Evolutionary conservation across 2,113 vertebrate species (phyloP), one percentile per base, ranked within the genome.

Genomic region (Galeopterus variegatus): DNA sequence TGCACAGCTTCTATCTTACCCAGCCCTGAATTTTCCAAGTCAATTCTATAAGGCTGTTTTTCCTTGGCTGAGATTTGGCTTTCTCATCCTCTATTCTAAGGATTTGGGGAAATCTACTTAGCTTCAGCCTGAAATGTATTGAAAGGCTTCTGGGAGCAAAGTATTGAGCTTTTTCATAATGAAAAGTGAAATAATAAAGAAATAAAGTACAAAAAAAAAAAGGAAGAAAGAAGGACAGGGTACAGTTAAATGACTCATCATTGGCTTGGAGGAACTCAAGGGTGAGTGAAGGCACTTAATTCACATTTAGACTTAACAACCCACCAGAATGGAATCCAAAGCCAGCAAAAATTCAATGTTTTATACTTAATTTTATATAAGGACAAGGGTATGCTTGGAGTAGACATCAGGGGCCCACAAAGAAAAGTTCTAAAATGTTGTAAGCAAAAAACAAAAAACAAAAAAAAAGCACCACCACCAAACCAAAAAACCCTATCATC

Each of bases 71-170:
- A 67, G 73, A 75, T 54, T 77, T 45, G 7, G 14, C 33, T 58
- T 94, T 69, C 58, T 92, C 28, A 54, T 90, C 52, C 36, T 79
- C 45, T 88, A 14, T 82, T 89, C 33, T 77, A 54, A 36, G 58
- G 36, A 81, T 76, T 85, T 90, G 18, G 64, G 28, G 56, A 72
- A 84, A 72, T 81, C 54, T 52, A 76, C 11, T 76, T 95, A 84
- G 82, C 69, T 85, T 86, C 86, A 62, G 62, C 33, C 77, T 50
- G 36, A 86, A 92, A 92, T 48, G 31, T 67, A 52, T 52, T 56
- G 2, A 21, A 69, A 81, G 28, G 4, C 75, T 95, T 72, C 48
- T 88, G 23, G 31, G 52, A 86, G 31, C n/a, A 94, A 77, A 92
- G 54, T 75, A 58, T 15, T 81, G 83, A 69, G 23, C 23, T 36